Base-by-base conservation (phyloP, 2,888 invertebrate species). In the Sesia apiformis region DNA sequence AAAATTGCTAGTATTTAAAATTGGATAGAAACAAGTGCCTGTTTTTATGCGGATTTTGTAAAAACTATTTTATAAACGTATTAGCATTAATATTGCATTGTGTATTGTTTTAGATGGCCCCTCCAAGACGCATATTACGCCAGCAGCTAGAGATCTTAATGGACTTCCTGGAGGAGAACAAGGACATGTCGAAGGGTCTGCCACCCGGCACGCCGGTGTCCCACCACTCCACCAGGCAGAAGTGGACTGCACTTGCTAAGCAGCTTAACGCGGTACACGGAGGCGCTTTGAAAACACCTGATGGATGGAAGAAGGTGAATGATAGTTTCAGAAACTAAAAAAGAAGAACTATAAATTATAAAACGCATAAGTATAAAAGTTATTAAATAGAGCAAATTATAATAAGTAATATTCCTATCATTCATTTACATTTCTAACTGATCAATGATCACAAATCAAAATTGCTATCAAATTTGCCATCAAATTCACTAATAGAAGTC, bases 251-350 rank as follows among this genome's bases (percentile, higher is more conserved):
- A 2, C 62, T 87, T 6, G 76, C 81, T 4, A 84, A 83, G 65
- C 77, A 76, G 61, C 69, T 87, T 0, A 87, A 87, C 61, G 68
- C 77, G 3, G 79, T 85, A 3, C 72, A 72, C 54, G 70, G 72
- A 6, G 86, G 86, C 3, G 74, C 78, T 49, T 56, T 76, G 42
- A 85, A 84, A 58, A 76, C 82, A 7, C 82, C 85, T 6, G 78
- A 82, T 49, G 78, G 77, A 1, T 87, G 87, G 87, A 86, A 82
- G 62, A 84, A 80, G 78, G 87, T 86, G 64, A 4, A 5, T 40
- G 39, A 51, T 51, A 38, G 42, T 42, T 6, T 6, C 42, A 42
- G 42, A 42, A 42, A 42, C 3, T 42, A 46, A n/a, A 43, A 8
- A 8, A 1, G 4, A 4, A 46, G 46, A 4, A 46, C 4, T 7